Evolutionary conservation across 2,888 invertebrate genomes (phyloP), one percentile per base, ranked within the genome.

Genomic region (Chalcis sispes): DNA sequence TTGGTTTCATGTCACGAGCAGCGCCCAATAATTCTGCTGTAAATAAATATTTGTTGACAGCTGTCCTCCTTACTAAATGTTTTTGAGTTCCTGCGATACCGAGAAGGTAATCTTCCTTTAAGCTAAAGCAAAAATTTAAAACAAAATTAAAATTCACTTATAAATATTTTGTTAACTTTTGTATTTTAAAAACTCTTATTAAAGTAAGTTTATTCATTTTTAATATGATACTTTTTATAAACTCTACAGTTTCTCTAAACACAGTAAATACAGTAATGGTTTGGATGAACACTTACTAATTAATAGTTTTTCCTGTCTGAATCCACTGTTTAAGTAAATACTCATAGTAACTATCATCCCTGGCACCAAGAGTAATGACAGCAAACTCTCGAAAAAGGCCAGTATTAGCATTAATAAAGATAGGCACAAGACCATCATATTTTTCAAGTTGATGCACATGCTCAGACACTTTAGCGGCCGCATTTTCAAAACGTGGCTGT

Each of bases 311-410:
- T 20, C 98, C 98, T 2, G 98, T 98, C 90, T 99, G 99, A 70
- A 99, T 90, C 98, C 98, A 99, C 87, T 99, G 98, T 85, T 99
- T 99, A 2, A 99, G 90, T 78, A 99, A 91, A 89, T 99, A 99
- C 89, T 99, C 99, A 88, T 99, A 99, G 89, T 99, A 99, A 84
- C 97, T 98, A 89, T 99, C 99, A 0, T 98, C 98, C 48, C 99
- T 91, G 0, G 99, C 99, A 0, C 99, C 99, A 15, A 99, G 90
- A 0, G 99, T 99, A 74, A 99, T 96, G 1, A 98, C 97, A 0
- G 96, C 94, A 83, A 95, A 94, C n/a, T 93, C 93, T 59, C 97
- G 90, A 86, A 99, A 98, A 48, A 93, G 92, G 0, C 99, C 99
- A 0, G 95, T 95, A 85, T 95, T 94, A 0, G 99, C 96, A 88